Evolutionary conservation across 2,888 invertebrate species (phyloP), one percentile per base, ranked within the genome.

Genomic region (Calameuta idolon): DNA sequence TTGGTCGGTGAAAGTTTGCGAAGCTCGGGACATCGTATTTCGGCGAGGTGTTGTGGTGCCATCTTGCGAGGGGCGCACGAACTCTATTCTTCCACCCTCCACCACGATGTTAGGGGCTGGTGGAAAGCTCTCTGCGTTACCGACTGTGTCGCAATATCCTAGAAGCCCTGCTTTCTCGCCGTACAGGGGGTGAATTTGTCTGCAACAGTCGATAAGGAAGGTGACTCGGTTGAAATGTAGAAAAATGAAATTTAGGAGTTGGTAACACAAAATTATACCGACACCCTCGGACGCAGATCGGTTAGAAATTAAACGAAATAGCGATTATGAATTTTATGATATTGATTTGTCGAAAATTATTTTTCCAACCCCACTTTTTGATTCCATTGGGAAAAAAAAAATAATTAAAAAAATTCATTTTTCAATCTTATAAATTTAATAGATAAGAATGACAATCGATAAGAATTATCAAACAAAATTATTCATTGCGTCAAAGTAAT

Each of bases 61-160:
- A 89, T 92, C 92, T 83, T 90, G 88, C 83, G 92, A 91, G 77
- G 92, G 91, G 85, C 92, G 91, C 76, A 92, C 91, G 86, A 93
- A 93, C 88, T 93, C 92, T 81, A 93, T 93, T 82, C 92, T 89
- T 23, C 92, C 92, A 82, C 92, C 92, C 88, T 92, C 92, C 76
- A 93, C 92, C 80, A 92, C 92, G 84, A 92, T 92, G 84, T 93
- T 93, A 55, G 92, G 92, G 79, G 92, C 89, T 76, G 91, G 91
- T 79, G 92, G 90, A 81, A 90, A 91, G 85, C 87, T 90, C 75
- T 90, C 90, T 78, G 89, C 86, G 80, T 90, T 90, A 87, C 90
- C 90, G 88, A 90, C 89, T 11, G 89, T 81, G 55, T 90, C 90
- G 83, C 91, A 91, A 83, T 91, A 92, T 4, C 90, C 91, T 76